Percentiles rank a stretch among this genome's conserved stretches.
Conservation (phyloP, 2,888 invertebrate species). For the Thera obeliscata region DNA sequence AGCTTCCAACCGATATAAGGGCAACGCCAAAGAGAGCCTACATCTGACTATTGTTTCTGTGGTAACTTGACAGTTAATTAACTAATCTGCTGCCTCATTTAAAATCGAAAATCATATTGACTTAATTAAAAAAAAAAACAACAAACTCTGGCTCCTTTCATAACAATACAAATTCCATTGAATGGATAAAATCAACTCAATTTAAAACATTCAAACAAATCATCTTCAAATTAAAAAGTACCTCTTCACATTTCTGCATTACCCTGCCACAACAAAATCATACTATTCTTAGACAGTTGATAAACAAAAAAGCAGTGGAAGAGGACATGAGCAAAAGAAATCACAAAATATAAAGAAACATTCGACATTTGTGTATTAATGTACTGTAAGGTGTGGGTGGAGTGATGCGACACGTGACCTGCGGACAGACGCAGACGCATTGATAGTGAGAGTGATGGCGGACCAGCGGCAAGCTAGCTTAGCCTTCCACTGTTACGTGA, state of each 20-base stretch:
- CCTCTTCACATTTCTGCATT: conserved; percentile 82
- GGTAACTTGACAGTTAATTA: conserved; percentile 79
- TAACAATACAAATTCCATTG: conserved; percentile 82
- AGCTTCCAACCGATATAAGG: conserved; percentile 59
- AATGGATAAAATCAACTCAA: conserved; percentile 82
- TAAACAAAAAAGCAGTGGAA: conserved; percentile 82
- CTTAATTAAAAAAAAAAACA: conserved; percentile 79
- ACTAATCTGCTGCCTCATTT: conserved; percentile 80
- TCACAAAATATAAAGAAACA: conserved; percentile 74
- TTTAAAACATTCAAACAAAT: conserved; percentile 82
- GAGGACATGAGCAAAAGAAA: conserved; percentile 81
- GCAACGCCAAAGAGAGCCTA: conserved; percentile 80
- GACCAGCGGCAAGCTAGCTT: conserved; percentile 64
- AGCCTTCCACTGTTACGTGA: conserved; percentile 75
- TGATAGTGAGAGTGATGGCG: conserved; percentile 55
- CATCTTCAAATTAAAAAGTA: conserved; percentile 79
- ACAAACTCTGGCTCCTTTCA: conserved; percentile 79
- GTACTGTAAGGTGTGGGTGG: conserved; percentile 54
- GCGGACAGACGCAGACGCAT: conserved; percentile 34
- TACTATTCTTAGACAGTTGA: conserved; percentile 80
- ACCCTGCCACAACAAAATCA: conserved; percentile 83
- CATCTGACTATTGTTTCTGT: conserved; percentile 78
- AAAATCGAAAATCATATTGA: conserved; percentile 75
- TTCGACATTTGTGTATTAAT: conserved; percentile 60
- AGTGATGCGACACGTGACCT: conserved; percentile 35